Percentiles rank a stretch among this genome's conserved stretches.
Conservation (phyloP, 2,888 invertebrate species). For the Acrocyrtus sp. region DNA sequence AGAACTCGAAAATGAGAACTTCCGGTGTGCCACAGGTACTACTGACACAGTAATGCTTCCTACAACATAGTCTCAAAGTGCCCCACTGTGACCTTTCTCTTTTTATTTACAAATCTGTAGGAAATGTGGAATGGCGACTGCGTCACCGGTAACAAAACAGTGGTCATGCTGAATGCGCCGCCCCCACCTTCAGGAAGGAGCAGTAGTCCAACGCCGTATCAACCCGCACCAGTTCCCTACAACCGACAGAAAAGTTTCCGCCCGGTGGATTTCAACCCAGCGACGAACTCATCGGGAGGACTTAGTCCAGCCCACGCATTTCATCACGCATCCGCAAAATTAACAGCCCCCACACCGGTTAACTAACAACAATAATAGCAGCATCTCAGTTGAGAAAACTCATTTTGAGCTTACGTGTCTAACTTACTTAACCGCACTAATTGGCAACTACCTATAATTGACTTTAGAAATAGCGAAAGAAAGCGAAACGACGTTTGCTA, state of each 20-base stretch:
- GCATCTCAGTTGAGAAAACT: neutral
- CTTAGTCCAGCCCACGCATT: constrained; percentile 50
- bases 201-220: constrained; percentile 24
- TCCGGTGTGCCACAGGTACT: constrained; percentile 28
- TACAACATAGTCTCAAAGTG: no score
- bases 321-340: constrained; percentile 49
- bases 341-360: constrained; percentile 41
- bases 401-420: constrained; percentile 16
- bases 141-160: constrained; percentile 45
- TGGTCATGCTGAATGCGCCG: constrained; percentile 42
- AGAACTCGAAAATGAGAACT: constrained; percentile 17
- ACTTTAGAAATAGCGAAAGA: no score
- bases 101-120: no score
- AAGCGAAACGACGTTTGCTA: no score
- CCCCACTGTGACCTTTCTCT: no score
- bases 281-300: constrained; percentile 30
- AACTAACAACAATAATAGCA: constrained; percentile 7
- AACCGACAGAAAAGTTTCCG: constrained; percentile 66
- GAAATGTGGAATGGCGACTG: constrained; percentile 51
- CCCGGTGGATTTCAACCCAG: constrained; percentile 68
- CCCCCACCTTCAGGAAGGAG: constrained; percentile 17
- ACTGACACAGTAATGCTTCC: no score
- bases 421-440: no score
- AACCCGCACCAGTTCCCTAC: constrained; percentile 52
- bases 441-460: no score